A percentile compares a stretch with the other conserved stretches of the same genome.
phyloP scores from a whole-genome alignment of 2,888 invertebrate genomes.

The Griposia aprilina region DNA sequence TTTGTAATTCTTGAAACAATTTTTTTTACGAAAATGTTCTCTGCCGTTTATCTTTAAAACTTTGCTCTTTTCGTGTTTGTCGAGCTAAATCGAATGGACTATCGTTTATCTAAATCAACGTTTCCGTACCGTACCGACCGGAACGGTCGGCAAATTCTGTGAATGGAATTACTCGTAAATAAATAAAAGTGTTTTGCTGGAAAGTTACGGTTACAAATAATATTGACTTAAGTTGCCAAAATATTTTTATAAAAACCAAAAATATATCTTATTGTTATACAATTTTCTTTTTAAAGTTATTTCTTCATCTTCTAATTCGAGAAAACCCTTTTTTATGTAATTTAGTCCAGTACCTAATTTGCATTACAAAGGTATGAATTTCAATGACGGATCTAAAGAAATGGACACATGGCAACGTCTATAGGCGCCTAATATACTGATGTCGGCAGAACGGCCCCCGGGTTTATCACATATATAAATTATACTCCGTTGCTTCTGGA shows the following conservation, averaged over 20 bases:
- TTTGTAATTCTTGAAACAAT: not conserved
- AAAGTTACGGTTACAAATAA: not conserved
- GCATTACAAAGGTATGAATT: conserved; percentile 4
- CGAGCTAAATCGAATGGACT: not conserved
- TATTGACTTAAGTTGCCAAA: no score
- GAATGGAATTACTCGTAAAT: not conserved
- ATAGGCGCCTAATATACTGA: not conserved
- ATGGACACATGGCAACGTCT: no score
- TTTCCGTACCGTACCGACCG: conserved; percentile 2
- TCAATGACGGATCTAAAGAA: not conserved
- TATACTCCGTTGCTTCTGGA: not conserved
- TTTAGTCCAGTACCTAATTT: not conserved
- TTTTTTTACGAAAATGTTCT: not conserved
- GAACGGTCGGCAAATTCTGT: not conserved
- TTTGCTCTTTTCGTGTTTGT: not conserved
- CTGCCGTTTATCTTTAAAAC: no score
- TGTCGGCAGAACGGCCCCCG: not conserved
- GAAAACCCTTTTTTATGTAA: no score
- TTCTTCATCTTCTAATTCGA: not conserved
- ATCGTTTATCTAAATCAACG: conserved; percentile 14
- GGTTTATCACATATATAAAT: not conserved
- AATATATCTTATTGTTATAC: not conserved
- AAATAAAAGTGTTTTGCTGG: not conserved
- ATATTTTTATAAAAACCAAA: not conserved
- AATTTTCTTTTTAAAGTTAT: not conserved